Base-by-base conservation (phyloP, 2,113 vertebrate genomes). In the Epinephelus moara region DNA sequence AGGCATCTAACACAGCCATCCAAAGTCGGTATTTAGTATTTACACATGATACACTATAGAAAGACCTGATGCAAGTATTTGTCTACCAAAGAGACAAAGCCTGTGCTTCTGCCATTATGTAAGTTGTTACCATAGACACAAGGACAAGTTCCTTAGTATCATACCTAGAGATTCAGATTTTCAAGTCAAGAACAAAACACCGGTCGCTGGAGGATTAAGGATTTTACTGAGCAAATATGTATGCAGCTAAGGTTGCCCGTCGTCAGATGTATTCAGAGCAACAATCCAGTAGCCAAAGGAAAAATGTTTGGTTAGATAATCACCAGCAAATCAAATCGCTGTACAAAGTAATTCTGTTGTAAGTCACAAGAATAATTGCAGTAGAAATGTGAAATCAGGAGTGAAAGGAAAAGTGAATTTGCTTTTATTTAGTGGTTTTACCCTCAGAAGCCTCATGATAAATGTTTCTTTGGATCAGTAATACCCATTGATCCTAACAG, bases 1-100 rank as follows among this genome's bases (percentile, higher is more conserved):
- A 45, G 42, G 11, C 13, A 6, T 49, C 8, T 37, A 27, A 17
- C 9, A 3, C 60, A 33, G 64, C 13, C 30, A 6, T 52, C 42
- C 52, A 8, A 47, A 62, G 17, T 81, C 60, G 13, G 18, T 72
- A 30, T 75, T 72, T 47, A 59, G 33, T 63, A 37, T 73, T 49
- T 68, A 40, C 30, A 70, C 59, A 50, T 64, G 37, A 13, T 52
- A 18, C 18, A 18, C 19, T 57, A 57, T 23, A 67, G 27, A 71
- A 70, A 45, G 42, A 45, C 42, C 2, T 45, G 14, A 23, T 50
- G 25, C 6, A 23, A 40, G 27, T 33, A 6, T 33, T 33, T 33
- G 33, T 33, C 33, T 33, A 33, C 33, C 33, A 33, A 33, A 33
- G 33, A 37, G 4, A 37, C 33, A 37, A 37, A 37, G 42, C 12